phyloP scores from a whole-genome alignment of 2,797 vertebrate species.

The Fistularia commersonii region DNA sequence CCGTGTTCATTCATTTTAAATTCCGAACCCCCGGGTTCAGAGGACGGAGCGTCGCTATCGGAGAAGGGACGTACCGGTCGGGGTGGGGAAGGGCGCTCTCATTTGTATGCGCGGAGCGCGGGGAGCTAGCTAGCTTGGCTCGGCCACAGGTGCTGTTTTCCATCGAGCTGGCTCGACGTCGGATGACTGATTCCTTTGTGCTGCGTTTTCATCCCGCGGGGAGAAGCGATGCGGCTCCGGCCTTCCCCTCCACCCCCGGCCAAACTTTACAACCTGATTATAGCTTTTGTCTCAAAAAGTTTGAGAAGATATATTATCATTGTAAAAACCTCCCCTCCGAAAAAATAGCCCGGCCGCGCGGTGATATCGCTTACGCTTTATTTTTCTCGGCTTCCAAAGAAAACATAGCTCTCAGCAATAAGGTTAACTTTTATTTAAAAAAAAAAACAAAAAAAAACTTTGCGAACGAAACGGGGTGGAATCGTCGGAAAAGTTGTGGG shows the following conservation, averaged over 20 bases:
- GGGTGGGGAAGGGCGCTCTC: no score
- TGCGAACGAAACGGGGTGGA: no score
- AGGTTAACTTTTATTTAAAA: no score
- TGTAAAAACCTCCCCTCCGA: not conserved
- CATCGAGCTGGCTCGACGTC: slow-evolving; percentile 29
- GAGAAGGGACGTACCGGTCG: not conserved
- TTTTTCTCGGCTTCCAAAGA: not conserved
- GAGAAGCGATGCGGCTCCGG: slow-evolving; percentile 8
- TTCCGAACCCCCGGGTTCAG: no score
- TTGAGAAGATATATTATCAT: slow-evolving; percentile 7
- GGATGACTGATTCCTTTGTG: slow-evolving; percentile 41
- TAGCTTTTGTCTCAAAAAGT: slow-evolving; percentile 16
- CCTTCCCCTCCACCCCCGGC: slow-evolving; percentile 12
- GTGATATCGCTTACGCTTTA: not conserved
- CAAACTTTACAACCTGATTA: slow-evolving; percentile 27
- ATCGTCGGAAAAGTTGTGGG: no score
- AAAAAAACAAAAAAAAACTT: no score
- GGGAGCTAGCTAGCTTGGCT: slow-evolving; percentile 5
- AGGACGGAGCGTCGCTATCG: no score
- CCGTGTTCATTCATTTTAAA: no score
- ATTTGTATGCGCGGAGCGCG: slow-evolving; percentile 11
- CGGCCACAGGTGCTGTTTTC: slow-evolving; percentile 39
- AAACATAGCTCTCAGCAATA: not conserved
- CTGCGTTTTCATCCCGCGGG: slow-evolving; percentile 32
- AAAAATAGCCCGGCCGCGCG: slow-evolving; percentile 1